Base-by-base conservation (phyloP, 2,888 invertebrate species). In the Drosophila atroscutellata region DNA sequence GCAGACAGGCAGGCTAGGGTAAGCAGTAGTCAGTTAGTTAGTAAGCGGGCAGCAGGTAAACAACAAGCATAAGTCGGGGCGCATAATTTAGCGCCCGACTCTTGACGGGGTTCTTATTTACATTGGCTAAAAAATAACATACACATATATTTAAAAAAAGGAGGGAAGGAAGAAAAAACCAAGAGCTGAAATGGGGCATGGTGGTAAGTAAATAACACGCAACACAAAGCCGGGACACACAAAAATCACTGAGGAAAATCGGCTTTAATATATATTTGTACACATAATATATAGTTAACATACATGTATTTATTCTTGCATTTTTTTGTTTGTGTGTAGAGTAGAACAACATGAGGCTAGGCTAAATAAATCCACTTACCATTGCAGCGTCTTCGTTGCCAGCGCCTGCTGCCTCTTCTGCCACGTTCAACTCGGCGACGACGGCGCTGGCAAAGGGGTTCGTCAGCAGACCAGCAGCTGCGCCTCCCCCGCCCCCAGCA, bases 321-420 rank as follows among this genome's bases (percentile, higher is more conserved):
- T 50, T 45, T 59, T 34, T 56, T 36, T 66, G 50, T 39, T 39
- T 65, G 65, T 58, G 55, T 58, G 60, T 59, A 68, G 42, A 61
- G 72, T 72, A 75, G 52, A 56, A 26, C 52, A 75, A 75, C 60
- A 69, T 49, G 60, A 67, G 67, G 55, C 70, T 57, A 69, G 71
- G 55, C 70, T 57, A 71, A 72, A 65, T 62, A 64, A 75, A 77
- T 79, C 69, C 83, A 90, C 90, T 91, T 83, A 90, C 90, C 91
- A 87, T 76, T 85, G 82, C 81, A 78, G 72, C 86, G 72, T 85
- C 89, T 78, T 77, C 83, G 66, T 57, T 70, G 75, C 54, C 64
- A 49, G 54, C 51, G 47, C 58, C 70, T 0, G 56, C 26, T 11
- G 47, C 65, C 58, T 50, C 64, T 55, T 69, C 80, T 42, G 55